Base-by-base conservation (phyloP, 2,888 invertebrate genomes). In the Vannuccia rotundouncinata region DNA sequence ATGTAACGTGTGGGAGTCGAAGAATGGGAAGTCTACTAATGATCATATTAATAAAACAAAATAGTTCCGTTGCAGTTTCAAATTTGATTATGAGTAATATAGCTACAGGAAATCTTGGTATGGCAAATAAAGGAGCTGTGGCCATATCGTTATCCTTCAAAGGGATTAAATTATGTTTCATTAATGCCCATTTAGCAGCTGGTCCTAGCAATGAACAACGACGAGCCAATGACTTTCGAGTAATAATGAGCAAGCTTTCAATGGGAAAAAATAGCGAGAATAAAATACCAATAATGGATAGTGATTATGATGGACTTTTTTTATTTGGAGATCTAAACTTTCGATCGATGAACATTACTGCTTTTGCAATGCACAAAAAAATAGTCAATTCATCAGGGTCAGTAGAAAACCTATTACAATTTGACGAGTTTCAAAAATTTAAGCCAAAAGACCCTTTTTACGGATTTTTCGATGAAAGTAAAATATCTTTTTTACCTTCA, bases 111-210 rank as follows among this genome's bases (percentile, higher is more conserved):
- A 77, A 10, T 22, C 31, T 77, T 2, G 77, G 77, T 30, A 77
- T 77, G 77, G 77, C 77, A 1, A 77, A 77, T 77, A 77, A 77
- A 45, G 77, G 77, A 2, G 77, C 77, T n/a, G 17, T 77, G n/a
- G 31, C 77, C n/a, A 77, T 77, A 30, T 77, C 77, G 1, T 77
- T 77, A 27, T 31, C 27, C 1, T 1, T 31, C 28, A 45, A 28
- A 1, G 77, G 45, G n/a, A 31, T 77, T 77, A 2, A 27, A n/a
- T 25, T 77, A 1, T 77, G 77, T 31, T 77, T 77, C 28, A 77
- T 77, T 5, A 77, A 77, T 31, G 31, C 31, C 31, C 77, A 77
- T 45, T 45, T 77, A 5, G 31, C 77, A 45, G 77, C 77, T 77
- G 77, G 77, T 1, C 13, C n/a, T 30, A 27, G 27, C 17, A 77